phyloP scores from a whole-genome alignment of 2,888 invertebrate genomes.

The Tinea semifulvella region DNA sequence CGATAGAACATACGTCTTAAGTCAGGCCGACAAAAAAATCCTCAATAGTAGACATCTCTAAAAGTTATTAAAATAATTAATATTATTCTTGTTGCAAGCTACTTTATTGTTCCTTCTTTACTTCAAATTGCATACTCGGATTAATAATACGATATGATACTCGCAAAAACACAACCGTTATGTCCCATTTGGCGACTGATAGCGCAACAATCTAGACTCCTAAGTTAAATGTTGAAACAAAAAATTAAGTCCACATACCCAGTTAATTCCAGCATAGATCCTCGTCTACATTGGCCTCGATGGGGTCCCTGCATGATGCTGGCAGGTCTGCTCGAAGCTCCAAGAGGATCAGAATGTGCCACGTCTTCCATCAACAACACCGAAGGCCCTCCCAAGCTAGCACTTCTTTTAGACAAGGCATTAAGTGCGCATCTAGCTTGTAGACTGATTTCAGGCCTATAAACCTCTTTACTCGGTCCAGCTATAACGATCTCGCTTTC shows the following conservation, averaged over 20 bases:
- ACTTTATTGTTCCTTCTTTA: too few species aligned
- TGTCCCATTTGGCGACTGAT: too few species aligned
- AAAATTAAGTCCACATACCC: slow-evolving; percentile 74
- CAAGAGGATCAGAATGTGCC: slow-evolving; percentile 68
- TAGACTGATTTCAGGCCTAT: slow-evolving; percentile 37
- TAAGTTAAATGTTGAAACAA: too few species aligned
- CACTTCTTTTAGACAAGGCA: slow-evolving; percentile 51
- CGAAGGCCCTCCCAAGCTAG: slow-evolving; percentile 57
- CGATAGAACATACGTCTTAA: too few species aligned
- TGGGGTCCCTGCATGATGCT: slow-evolving; percentile 68
- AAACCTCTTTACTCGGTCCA: slow-evolving; percentile 47
- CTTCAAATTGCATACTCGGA: too few species aligned
- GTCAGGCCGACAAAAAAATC: too few species aligned
- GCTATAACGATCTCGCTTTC: slow-evolving; percentile 65
- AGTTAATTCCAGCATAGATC: slow-evolving; percentile 84
- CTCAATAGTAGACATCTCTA: too few species aligned
- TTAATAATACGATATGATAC: too few species aligned
- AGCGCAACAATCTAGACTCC: too few species aligned
- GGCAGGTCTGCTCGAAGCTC: slow-evolving; percentile 69
- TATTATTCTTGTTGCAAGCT: too few species aligned
- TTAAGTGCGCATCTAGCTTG: slow-evolving; percentile 45
- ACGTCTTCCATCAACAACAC: slow-evolving; percentile 71
- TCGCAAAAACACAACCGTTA: too few species aligned
- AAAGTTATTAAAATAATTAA: too few species aligned
- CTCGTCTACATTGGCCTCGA: slow-evolving; percentile 75